A percentile compares a stretch with the other conserved stretches of the same genome.
Conservation (phyloP, 2,888 invertebrate species). For the Polylopha cassiicola region DNA sequence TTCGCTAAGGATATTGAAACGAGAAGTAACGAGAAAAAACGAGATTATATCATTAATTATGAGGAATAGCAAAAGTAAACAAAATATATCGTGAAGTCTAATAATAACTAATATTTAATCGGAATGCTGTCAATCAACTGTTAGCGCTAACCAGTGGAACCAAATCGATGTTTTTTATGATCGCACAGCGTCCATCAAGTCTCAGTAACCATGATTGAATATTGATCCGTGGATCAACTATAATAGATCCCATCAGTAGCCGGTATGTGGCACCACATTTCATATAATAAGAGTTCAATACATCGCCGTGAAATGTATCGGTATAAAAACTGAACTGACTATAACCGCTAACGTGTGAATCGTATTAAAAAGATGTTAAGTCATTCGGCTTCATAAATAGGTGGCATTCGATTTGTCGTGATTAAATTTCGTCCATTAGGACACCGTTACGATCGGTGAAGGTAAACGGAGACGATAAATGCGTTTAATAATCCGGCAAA, state of each 20-base stretch:
- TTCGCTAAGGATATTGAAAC: no score
- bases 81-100: neutral
- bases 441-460: conserved; percentile 65
- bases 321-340: conserved; percentile 75
- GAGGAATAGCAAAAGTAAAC: no score
- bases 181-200: conserved; percentile 49
- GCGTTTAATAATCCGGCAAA: conserved; percentile 63
- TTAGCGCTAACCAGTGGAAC: conserved; percentile 35
- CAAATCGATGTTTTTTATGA: conserved; percentile 49
- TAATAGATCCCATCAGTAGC: conserved; percentile 72
- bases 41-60: no score
- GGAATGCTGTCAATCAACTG: conserved; percentile 17
- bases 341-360: conserved; percentile 77
- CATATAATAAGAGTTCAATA: conserved; percentile 75
- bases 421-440: conserved; percentile 75
- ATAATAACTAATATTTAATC: conserved; percentile 1
- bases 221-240: conserved; percentile 75
- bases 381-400: conserved; percentile 75
- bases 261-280: conserved; percentile 74
- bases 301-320: conserved; percentile 75
- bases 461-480: conserved; percentile 52
- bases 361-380: conserved; percentile 77
- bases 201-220: conserved; percentile 70
- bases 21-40: no score
- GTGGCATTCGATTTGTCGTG: conserved; percentile 76